Evolutionary conservation across 2,113 vertebrate species (phyloP), one percentile per base, ranked within the genome.

Genomic region (Blennius ocellaris): DNA sequence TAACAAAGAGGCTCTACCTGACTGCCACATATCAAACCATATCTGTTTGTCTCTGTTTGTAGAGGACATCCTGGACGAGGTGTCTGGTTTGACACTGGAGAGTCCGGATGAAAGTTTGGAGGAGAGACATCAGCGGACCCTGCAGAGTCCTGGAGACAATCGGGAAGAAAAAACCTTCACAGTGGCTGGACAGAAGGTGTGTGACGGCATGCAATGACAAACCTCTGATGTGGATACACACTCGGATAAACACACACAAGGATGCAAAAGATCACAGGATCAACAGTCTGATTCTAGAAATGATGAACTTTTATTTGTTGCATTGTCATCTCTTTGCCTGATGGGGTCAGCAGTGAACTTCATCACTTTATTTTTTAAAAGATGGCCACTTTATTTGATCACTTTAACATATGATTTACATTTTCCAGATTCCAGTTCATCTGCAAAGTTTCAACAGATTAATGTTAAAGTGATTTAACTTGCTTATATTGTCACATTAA

Each of bases 61-160:
- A 94, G 93, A 94, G 85, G 92, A 94, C 87, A 94, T 94, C 74
- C 80, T 94, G 85, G 93, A 94, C 39, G 93, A 93, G 50, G 92
- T 87, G 55, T 84, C 89, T 0, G 90, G 83, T 5, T 62, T 93
- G 72, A 88, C 85, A 0, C 82, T 89, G 47, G 89, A 90, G 11
- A 92, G 85, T 65, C 79, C 67, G 0, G 86, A 87, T 50, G 84
- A 81, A 3, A 80, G 52, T 21, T 47, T 91, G 30, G 82, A 82
- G 12, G 90, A 88, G 7, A 74, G 73, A 55, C 36, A 57, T 52
- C 72, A 11, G 9, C 67, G 80, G 65, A 37, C 49, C 21, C 64
- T 37, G 8, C 88, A 75, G 63, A 89, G 82, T 45, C 72, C 80
- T 0, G 78, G 57, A 44, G 83, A 77, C 62, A 77, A 78, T 62